These are phyloP conservation scores for Cuculus canorus DNA, from an alignment of 2,797 vertebrate genomes.

Conservation along the genomic window DNA sequence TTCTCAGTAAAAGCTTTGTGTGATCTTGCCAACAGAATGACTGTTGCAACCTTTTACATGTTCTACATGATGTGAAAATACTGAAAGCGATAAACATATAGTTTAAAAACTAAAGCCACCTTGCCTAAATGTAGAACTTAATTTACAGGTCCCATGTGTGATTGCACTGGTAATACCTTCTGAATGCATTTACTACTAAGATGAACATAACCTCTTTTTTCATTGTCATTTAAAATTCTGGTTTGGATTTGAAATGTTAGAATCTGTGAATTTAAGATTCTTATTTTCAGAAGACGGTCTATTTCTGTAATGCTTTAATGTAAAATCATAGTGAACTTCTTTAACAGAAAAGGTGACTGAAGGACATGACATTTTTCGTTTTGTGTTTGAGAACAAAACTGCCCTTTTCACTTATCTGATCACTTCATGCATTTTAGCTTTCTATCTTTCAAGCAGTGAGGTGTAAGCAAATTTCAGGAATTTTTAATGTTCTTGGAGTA, in stretches of 20 bases:
- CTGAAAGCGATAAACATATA: neutral
- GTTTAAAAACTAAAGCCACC: neutral
- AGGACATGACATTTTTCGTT: neutral
- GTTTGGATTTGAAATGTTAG: neutral
- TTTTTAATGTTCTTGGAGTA: conserved; percentile 58
- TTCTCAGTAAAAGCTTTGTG: neutral
- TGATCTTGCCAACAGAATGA: neutral
- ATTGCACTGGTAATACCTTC: neutral
- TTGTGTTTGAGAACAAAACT: neutral
- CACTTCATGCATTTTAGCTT: conserved; percentile 39
- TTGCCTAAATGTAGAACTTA: neutral
- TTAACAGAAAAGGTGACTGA: neutral
- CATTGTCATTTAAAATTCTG: neutral
- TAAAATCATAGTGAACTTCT: neutral
- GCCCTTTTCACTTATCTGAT: conserved; percentile 38
- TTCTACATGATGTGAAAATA: neutral
- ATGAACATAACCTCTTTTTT: neutral
- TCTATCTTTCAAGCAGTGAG: conserved; percentile 57
- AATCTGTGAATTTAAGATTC: neutral
- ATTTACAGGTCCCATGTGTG: neutral
- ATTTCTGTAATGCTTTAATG: neutral
- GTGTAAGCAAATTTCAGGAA: conserved; percentile 71
- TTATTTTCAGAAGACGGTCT: neutral
- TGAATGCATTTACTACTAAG: neutral
- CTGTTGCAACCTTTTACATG: neutral